These are phyloP conservation scores for Pardosa pseudoannulata DNA, from an alignment of 2,888 invertebrate genomes.

Conservation along the genomic window DNA sequence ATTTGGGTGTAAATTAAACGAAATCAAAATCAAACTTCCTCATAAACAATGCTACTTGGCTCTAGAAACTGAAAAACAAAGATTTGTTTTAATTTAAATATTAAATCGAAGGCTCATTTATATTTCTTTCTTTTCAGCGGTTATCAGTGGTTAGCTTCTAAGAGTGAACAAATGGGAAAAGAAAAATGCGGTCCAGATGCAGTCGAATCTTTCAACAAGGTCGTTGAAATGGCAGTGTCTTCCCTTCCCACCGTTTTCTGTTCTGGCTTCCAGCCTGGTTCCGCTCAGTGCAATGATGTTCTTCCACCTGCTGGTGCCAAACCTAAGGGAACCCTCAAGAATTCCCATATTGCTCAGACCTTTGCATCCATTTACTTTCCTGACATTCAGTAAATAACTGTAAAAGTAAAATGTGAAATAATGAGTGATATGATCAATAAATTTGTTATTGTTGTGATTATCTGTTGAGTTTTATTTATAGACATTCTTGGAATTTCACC, in stretches of 20 bases:
- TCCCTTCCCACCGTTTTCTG: constrained; percentile 54
- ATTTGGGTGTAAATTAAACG: no score
- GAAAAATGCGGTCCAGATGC: constrained; percentile 62
- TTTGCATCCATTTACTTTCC: constrained; percentile 48
- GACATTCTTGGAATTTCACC: no score
- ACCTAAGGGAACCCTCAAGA: constrained; percentile 56
- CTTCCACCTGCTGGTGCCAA: constrained; percentile 54
- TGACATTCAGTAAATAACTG: constrained; percentile 6
- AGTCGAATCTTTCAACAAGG: constrained; percentile 45
- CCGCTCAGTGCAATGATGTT: constrained; percentile 28
- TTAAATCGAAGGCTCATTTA: no score
- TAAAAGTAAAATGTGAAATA: constrained; percentile 19
- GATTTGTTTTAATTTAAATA: no score
- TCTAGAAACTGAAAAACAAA: no score
- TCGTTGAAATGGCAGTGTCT: constrained; percentile 59
- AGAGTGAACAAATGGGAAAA: constrained; percentile 27
- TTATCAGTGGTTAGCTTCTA: constrained; percentile 45
- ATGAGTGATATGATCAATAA: neutral
- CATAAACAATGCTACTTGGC: no score
- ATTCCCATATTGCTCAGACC: constrained; percentile 57
- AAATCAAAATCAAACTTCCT: no score
- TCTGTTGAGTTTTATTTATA: neutral
- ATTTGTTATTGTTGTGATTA: constrained; percentile 14
- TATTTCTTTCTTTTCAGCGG: constrained; percentile 18
- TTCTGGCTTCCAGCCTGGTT: constrained; percentile 44